Evolutionary conservation across 2,113 vertebrate genomes (phyloP).

Genomic region (Micromys minutus): DNA sequence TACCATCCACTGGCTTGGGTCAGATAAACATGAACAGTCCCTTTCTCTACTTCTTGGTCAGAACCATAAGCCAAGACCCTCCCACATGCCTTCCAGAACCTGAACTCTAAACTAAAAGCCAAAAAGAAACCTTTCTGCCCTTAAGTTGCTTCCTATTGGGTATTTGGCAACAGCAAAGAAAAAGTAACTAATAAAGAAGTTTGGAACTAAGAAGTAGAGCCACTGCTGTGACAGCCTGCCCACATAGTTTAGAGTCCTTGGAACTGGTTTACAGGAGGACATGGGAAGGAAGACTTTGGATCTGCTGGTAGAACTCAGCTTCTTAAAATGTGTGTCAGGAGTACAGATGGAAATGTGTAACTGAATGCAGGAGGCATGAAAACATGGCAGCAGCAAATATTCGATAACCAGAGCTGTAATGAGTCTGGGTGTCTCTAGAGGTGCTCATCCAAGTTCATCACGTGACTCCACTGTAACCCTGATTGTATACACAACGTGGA

Average conservation of each 20-base stretch:
- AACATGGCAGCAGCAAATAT: background rate
- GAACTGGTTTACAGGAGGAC: background rate
- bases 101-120: background rate
- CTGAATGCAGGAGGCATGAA: background rate
- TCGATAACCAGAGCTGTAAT: background rate
- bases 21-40: background rate
- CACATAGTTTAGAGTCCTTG: background rate
- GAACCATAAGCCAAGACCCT: background rate
- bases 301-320: background rate
- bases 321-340: background rate
- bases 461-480: background rate
- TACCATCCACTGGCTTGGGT: background rate
- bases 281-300: background rate
- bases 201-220: background rate
- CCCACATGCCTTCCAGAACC: background rate
- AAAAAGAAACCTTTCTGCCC: background rate
- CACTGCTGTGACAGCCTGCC: background rate
- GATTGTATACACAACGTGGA: background rate
- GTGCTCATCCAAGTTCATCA: too few species aligned
- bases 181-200: background rate
- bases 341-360: background rate
- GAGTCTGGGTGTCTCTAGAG: background rate
- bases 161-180: background rate
- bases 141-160: background rate
- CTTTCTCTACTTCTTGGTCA: background rate